Base-by-base conservation (phyloP, 2,888 invertebrate species). In the Drosophila tanythrix region DNA sequence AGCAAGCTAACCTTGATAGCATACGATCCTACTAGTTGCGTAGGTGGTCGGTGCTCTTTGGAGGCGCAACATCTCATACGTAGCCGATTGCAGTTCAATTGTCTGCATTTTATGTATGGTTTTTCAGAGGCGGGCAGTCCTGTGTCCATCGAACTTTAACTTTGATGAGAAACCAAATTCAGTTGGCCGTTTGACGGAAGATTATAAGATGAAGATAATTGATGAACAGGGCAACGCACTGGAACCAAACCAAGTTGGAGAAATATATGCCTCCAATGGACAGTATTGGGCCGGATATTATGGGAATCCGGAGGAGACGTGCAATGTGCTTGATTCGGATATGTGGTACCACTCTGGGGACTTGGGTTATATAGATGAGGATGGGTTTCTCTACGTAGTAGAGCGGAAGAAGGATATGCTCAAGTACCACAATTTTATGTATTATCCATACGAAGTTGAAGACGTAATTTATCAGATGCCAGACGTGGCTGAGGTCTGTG, bases 341-440 rank as follows among this genome's bases (percentile, higher is more conserved):
- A 33, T 82, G 5, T 93, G 92, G 92, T 84, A 87, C 18, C 89
- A 90, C 33, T 80, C 89, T 2, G 93, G 93, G 0, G 93, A 93
- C 66, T 66, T 93, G 31, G 93, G 93, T 1, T 91, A 91, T 48
- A 81, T 93, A 60, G 93, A 93, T 61, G 78, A 88, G 1, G 91
- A 92, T 18, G 89, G 91, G 7, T 90, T 79, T 70, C 66, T 93
- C 1, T 90, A 81, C 69, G 64, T 92, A 3, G 74, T 87, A 3
- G 93, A 90, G 18, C 80, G 93, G 0, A 91, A 89, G 35, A 92
- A 91, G 69, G 92, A 93, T 51, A 80, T 90, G 60, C 67, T 93
- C 0, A 91, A 90, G 56, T 92, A 89, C 52, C 87, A 89, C 25
- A 82, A 77, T 50, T 86, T 88, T 38, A 87, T 88, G 62, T 91